These are phyloP conservation scores for Danio tinwini DNA, from an alignment of 2,797 vertebrate species.

Conservation along the genomic window DNA sequence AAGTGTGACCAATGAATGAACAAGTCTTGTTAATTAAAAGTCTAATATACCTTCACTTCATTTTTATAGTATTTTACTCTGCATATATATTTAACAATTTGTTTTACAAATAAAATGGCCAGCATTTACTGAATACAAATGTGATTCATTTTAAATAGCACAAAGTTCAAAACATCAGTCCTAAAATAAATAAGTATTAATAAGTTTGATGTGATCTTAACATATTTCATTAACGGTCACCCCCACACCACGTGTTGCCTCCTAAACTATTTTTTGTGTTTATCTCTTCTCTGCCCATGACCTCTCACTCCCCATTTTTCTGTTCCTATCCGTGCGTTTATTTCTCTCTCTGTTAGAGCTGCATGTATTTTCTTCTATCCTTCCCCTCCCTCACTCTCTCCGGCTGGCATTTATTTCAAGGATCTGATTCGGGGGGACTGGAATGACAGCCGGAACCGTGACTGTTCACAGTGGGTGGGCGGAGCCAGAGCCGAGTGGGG, in stretches of 20 bases:
- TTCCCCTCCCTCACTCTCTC: background rate
- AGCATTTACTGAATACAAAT: background rate
- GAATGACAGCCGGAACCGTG: slow-evolving; percentile 69
- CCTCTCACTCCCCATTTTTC: background rate
- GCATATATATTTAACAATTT: no score
- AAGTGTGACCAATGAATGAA: no score
- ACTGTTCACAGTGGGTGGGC: slow-evolving; percentile 56
- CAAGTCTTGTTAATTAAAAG: no score
- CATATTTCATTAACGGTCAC: background rate
- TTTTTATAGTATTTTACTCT: no score
- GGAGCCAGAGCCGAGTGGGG: slow-evolving; percentile 54
- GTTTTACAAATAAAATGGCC: background rate
- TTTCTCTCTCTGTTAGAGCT: background rate
- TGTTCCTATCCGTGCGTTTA: slow-evolving; percentile 21
- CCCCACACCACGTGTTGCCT: background rate
- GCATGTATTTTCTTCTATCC: slow-evolving; percentile 9
- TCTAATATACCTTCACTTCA: no score
- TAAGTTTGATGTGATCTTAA: background rate
- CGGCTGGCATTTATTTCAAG: slow-evolving; percentile 73
- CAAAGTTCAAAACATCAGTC: background rate
- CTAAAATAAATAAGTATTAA: no score
- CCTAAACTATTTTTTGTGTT: background rate
- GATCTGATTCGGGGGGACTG: slow-evolving; percentile 67
- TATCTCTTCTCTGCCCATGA: background rate
- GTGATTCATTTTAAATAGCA: background rate